Evolutionary conservation across 2,888 invertebrate genomes (phyloP).

Genomic region (Coelogynopora nodosa): DNA sequence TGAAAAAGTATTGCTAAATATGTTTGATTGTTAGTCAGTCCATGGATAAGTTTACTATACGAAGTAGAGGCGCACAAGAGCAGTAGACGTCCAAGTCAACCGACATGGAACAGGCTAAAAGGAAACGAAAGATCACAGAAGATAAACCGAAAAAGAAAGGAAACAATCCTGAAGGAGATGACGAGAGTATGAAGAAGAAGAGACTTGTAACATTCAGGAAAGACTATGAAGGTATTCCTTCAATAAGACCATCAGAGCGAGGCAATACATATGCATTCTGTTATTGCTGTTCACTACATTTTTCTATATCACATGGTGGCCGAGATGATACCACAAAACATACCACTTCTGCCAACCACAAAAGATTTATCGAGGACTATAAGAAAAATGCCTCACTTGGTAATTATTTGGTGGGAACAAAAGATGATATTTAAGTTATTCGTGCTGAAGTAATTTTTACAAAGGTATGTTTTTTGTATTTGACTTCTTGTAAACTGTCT

Average conservation of each 20-base stretch:
- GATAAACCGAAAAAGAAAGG: neutral
- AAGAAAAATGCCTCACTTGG: neutral
- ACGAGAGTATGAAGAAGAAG: neutral
- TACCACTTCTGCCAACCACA: neutral
- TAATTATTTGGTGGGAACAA: neutral
- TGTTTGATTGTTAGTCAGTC: too few relatives aligned
- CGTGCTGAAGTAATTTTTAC: slow-evolving; percentile 18
- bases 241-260: neutral
- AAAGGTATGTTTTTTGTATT: slow-evolving; percentile 5
- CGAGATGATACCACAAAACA: slow-evolving; percentile 10
- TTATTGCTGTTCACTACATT: neutral
- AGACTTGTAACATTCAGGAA: slow-evolving; percentile 5
- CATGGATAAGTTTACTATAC: neutral
- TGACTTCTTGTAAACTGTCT: too few relatives aligned
- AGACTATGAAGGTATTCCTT: slow-evolving; percentile 9
- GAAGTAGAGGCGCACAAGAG: neutral
- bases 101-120: neutral
- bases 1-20: too few relatives aligned
- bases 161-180: neutral
- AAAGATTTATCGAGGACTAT: neutral
- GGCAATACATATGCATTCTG: neutral
- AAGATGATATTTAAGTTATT: slow-evolving; percentile 4
- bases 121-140: slow-evolving; percentile 22
- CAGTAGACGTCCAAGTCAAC: neutral
- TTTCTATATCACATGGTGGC: slow-evolving; percentile 24